Evolutionary conservation across 2,113 vertebrate species (phyloP).

Genomic region (Lutjanus erythropterus): DNA sequence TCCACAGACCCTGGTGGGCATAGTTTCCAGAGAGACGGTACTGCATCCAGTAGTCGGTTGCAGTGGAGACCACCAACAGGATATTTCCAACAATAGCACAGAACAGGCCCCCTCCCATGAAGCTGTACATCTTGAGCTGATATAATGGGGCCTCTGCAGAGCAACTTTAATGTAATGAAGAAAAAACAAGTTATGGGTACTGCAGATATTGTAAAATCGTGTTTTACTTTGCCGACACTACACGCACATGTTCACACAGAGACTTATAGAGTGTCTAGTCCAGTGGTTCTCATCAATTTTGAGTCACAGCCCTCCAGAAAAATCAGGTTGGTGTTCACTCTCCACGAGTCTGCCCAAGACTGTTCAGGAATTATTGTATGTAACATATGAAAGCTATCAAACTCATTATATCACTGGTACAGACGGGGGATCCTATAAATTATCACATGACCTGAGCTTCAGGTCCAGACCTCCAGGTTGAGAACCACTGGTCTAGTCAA

Average conservation of each 20-base stretch:
- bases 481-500: no score
- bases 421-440: no score
- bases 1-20: constrained; percentile 91
- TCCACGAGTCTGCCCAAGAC: no score
- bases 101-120: constrained; percentile 91
- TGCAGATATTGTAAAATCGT: not conserved
- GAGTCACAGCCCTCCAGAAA: no score
- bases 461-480: no score
- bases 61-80: constrained; percentile 88
- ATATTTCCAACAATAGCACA: constrained; percentile 90
- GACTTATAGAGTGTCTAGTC: no score
- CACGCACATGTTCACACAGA: not conserved
- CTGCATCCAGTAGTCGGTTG: constrained; percentile 92
- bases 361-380: no score
- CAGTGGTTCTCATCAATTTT: no score
- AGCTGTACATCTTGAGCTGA: constrained; percentile 88
- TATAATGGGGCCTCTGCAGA: constrained; percentile 45
- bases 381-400: no score
- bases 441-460: no score
- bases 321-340: no score
- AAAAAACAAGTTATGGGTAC: not conserved
- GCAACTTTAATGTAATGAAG: constrained; percentile 52
- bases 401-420: no score
- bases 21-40: constrained; percentile 88
- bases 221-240: not conserved